Conservation (phyloP, 2,113 vertebrate genomes). For the Brachypodius melanocephalos region DNA sequence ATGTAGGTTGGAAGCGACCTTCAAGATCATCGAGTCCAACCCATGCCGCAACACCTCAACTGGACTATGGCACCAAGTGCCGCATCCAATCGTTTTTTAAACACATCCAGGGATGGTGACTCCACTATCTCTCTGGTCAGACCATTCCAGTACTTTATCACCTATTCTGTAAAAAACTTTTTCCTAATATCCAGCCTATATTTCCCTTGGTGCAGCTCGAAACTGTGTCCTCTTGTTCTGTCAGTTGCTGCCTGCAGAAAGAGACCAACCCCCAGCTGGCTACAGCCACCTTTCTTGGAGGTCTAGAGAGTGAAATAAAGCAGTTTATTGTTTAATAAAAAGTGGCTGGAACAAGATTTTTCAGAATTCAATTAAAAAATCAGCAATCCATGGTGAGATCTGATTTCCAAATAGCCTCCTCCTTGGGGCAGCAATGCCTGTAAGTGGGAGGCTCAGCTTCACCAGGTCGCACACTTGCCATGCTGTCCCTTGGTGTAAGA, state of each 20-base stretch:
- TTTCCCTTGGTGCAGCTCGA: background rate
- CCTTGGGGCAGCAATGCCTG: background rate
- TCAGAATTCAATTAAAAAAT: background rate
- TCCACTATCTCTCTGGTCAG: background rate
- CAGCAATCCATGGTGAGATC: background rate
- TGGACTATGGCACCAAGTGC: accelerated
- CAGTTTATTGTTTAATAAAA: background rate
- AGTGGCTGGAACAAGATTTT: background rate
- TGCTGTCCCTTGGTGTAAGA: background rate
- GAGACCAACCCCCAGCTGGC: no score
- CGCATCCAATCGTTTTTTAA: background rate
- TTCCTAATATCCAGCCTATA: background rate
- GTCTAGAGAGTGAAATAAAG: background rate
- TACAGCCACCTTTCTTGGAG: background rate
- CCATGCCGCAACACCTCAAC: background rate
- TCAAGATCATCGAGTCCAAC: background rate
- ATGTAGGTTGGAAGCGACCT: background rate
- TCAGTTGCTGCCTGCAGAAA: background rate
- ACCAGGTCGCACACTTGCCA: accelerated
- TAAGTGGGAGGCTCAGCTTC: background rate
- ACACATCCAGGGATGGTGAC: background rate
- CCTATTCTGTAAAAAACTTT: no score
- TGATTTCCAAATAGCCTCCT: background rate
- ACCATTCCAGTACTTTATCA: background rate
- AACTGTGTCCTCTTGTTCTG: background rate